Percentiles rank a stretch among this genome's conserved stretches.
These are phyloP conservation scores for Endomychus coccineus DNA, from an alignment of 2,888 invertebrate genomes.

Conservation along the genomic window DNA sequence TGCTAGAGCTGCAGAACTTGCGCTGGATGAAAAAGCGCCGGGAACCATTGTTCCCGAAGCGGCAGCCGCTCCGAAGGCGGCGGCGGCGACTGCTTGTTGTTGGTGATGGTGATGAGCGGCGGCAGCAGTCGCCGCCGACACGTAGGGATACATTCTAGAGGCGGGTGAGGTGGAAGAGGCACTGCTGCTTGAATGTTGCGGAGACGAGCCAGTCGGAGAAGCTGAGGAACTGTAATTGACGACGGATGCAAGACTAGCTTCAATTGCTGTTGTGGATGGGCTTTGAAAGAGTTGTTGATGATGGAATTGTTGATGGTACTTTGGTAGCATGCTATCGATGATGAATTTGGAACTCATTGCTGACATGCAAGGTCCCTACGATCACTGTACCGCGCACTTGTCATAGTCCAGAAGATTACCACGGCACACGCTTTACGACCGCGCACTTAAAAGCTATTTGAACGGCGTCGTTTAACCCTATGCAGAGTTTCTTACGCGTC, in stretches of 20 bases:
- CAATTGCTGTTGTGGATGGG: conserved; percentile 54
- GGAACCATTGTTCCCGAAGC: conserved; percentile 59
- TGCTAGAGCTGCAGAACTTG: conserved; percentile 50
- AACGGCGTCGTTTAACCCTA: conserved; percentile 41
- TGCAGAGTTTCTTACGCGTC: conserved; percentile 48
- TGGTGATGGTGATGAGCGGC: conserved; percentile 65
- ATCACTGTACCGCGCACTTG: conserved; percentile 32
- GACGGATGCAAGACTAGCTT: conserved; percentile 64
- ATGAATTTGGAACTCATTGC: conserved; percentile 96
- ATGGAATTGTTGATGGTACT: conserved; percentile 78
- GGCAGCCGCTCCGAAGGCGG: conserved; percentile 54
- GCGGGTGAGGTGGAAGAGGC: conserved; percentile 54
- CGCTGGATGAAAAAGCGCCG: conserved; percentile 50
- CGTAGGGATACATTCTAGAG: conserved; percentile 89
- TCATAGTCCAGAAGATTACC: conserved; percentile 21
- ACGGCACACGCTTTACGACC: conserved; percentile 15
- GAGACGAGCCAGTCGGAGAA: conserved; percentile 62
- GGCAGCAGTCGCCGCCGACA: conserved; percentile 58
- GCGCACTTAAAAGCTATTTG: conserved; percentile 18
- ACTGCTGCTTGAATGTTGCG: conserved; percentile 54
- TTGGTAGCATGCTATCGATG: conserved; percentile 96
- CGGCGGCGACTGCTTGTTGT: conserved; percentile 58
- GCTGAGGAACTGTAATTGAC: conserved; percentile 52
- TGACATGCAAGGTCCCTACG: conserved; percentile 38
- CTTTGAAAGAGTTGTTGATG: conserved; percentile 58